These are phyloP conservation scores for Chorisops tibialis DNA, from an alignment of 2,888 invertebrate species.

Conservation along the genomic window DNA sequence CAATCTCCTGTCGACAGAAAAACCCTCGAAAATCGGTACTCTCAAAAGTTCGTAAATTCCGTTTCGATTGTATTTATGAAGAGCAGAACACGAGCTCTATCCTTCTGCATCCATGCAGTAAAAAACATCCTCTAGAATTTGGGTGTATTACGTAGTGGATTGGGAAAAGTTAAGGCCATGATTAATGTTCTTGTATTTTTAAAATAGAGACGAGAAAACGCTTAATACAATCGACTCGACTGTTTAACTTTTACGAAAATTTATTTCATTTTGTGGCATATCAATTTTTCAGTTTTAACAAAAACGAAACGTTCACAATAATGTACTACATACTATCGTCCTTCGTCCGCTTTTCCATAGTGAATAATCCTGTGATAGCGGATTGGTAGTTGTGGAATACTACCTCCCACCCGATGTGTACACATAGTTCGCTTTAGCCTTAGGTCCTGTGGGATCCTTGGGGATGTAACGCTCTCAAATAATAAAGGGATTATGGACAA, in stretches of 20 bases:
- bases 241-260: conserved; percentile 14
- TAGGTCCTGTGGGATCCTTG: no score
- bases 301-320: neutral
- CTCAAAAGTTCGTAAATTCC: neutral
- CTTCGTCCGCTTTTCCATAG: neutral
- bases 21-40: conserved; percentile 14
- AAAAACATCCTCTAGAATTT: neutral
- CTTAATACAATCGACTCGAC: conserved; percentile 14
- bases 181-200: conserved; percentile 12
- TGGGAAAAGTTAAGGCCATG: conserved; percentile 1
- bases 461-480: neutral
- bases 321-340: conserved; percentile 1
- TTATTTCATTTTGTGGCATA: conserved; percentile 8
- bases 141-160: no score
- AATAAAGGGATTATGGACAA: conserved; percentile 6
- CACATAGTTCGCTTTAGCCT: no score
- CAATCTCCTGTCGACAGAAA: conserved; percentile 9
- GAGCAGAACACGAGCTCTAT: neutral
- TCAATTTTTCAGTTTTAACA: conserved; percentile 8
- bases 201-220: neutral
- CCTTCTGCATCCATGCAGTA: neutral
- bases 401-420: no score
- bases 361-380: no score
- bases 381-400: no score
- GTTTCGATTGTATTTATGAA: neutral